A percentile compares a stretch with the other conserved stretches of the same genome.
phyloP scores from a whole-genome alignment of 1,140 invertebrate species.

The Zaprionus camerounensis region DNA sequence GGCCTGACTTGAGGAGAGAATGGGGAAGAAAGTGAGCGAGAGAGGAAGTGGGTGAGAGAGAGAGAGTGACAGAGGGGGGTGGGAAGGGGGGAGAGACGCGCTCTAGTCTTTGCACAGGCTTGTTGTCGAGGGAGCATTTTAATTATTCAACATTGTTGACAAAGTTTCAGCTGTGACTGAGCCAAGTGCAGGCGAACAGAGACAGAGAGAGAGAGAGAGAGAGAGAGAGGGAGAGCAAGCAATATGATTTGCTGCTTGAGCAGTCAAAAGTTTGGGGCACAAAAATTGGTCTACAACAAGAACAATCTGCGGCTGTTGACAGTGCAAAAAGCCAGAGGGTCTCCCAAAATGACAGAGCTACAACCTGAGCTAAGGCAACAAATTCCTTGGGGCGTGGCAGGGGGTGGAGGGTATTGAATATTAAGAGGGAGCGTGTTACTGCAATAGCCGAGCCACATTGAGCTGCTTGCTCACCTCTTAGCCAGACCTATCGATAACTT shows the following conservation, averaged over 20 bases:
- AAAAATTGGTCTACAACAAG: conserved; percentile 44
- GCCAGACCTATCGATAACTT: neutral
- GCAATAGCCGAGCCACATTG: neutral
- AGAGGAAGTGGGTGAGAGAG: neutral
- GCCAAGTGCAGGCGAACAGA: neutral
- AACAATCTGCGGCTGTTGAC: conserved; percentile 47
- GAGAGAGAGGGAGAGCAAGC: conserved; percentile 29
- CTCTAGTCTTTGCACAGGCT: conserved; percentile 60
- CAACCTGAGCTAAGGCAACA: neutral
- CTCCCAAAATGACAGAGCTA: conserved; percentile 5
- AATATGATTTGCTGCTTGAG: conserved; percentile 81
- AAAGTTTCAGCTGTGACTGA: conserved; percentile 71
- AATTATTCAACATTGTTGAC: conserved; percentile 84
- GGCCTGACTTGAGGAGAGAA: neutral
- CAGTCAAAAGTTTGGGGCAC: conserved; percentile 69
- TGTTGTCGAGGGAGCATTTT: conserved; percentile 80
- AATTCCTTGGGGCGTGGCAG: neutral
- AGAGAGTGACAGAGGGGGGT: neutral
- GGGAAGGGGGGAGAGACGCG: conserved; percentile 7
- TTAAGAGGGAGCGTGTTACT: neutral
- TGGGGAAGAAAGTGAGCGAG: neutral
- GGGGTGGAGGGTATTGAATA: neutral
- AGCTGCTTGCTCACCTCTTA: neutral
- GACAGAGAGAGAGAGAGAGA: neutral
- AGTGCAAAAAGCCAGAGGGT: conserved; percentile 27